phyloP scores from a whole-genome alignment of 1,140 invertebrate species.

The Lepidurus couesii region DNA sequence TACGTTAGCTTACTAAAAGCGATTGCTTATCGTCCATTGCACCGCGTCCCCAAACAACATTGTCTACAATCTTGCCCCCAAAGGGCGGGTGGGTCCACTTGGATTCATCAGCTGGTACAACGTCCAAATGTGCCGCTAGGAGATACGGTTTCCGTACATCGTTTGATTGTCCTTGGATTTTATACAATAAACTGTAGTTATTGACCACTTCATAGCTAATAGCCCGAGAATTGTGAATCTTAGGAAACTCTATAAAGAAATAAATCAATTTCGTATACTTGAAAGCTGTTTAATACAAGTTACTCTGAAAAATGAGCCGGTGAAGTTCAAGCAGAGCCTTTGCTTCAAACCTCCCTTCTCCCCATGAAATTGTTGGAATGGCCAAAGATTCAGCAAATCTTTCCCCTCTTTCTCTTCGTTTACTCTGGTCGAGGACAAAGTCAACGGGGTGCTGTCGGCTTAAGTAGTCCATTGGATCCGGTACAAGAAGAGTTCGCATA shows the following conservation, averaged over 20 bases:
- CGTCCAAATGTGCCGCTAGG: conserved; percentile 52
- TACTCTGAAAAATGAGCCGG: background rate
- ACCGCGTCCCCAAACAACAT: conserved; percentile 22
- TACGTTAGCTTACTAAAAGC: background rate
- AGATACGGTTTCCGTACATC: conserved; percentile 46
- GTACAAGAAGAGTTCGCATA: background rate
- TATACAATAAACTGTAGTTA: conserved; percentile 51
- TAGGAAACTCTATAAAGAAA: conserved; percentile 46
- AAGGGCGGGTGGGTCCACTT: background rate
- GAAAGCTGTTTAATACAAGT: background rate
- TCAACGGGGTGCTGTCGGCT: background rate
- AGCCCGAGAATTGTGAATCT: conserved; percentile 46
- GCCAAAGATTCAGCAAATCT: background rate
- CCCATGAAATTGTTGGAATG: background rate
- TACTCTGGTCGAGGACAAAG: background rate
- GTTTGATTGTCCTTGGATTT: conserved; percentile 39
- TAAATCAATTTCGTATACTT: background rate
- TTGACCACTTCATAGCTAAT: conserved; percentile 47
- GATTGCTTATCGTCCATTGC: conserved; percentile 21
- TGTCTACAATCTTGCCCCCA: background rate
- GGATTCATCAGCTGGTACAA: conserved; percentile 1
- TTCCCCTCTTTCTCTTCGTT: background rate
- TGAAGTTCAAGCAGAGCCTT: background rate
- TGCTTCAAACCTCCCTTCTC: background rate
- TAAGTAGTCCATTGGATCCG: background rate